Evolutionary conservation across 2,113 vertebrate species (phyloP), one percentile per base, ranked within the genome.

Genomic region (Brachyhypopomus occidentalis): DNA sequence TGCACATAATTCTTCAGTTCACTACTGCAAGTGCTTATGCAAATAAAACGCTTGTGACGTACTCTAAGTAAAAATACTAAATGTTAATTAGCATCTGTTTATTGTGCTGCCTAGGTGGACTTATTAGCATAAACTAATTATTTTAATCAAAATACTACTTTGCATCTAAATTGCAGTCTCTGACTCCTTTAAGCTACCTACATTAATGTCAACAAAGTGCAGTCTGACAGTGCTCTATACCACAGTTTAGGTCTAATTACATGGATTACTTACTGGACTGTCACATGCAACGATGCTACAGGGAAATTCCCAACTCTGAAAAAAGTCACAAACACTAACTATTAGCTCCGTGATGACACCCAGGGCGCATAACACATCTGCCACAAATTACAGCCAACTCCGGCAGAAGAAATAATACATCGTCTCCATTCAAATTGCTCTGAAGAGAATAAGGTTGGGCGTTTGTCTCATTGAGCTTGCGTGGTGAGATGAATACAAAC

Each of bases 241-340:
- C 64, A 72, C 45, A 52, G 59, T 77, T 77, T 59, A 72, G 72
- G 64, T 82, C 74, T 76, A 75, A 86, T 69, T 84, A 76, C 36
- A 20, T 20, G n/a, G 41, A 36, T 20, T 77, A 84, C 79, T 82
- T 76, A 79, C 66, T 66, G 25, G 64, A 16, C 70, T 78, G 52
- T 52, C 70, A 38, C 55, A 56, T 78, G 66, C 72, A 75, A 12
- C 17, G 16, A 45, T 64, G 64, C 72, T 79, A 41, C 55, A 27
- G 75, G 71, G 64, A 84, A 75, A 75, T 79, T 55, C 60, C 55
- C 71, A 71, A 75, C 38, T 80, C 45, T 22, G 56, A 79, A 52
- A 72, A 58, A 82, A 78, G 73, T 78, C 81, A 38, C 38, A 86
- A 80, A 76, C 77, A 67, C 60, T 27, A 63, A 77, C 85, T 60